These are phyloP conservation scores for Metalampra italica DNA, from an alignment of 2,888 invertebrate genomes.

Conservation along the genomic window DNA sequence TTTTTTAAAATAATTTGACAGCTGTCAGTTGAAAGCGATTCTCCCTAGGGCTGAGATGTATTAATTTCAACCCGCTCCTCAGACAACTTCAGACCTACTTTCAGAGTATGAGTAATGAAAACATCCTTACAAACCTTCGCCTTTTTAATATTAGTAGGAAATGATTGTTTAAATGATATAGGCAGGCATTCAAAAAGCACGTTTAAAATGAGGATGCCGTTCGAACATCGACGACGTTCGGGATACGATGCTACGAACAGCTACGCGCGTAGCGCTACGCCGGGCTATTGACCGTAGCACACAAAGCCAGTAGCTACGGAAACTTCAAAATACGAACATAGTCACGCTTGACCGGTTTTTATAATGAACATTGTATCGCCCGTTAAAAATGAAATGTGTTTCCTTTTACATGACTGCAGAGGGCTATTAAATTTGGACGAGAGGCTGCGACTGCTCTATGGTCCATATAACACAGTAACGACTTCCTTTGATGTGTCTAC, in stretches of 20 bases:
- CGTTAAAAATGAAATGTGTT: constrained; percentile 62
- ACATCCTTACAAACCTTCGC: no score
- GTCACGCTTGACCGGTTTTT: constrained; percentile 6
- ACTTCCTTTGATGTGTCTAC: constrained; percentile 47
- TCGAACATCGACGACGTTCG: no score
- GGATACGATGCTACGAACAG: neutral
- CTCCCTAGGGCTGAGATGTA: no score
- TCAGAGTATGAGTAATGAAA: no score
- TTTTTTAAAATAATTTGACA: no score
- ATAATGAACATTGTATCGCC: constrained; percentile 29
- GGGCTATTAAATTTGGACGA: constrained; percentile 58
- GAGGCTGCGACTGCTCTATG: constrained; percentile 42
- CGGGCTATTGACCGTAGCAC: neutral
- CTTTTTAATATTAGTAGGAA: no score
- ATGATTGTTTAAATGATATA: no score
- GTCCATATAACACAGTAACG: constrained; percentile 54
- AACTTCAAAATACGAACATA: neutral
- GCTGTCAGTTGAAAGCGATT: no score
- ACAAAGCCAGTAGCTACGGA: neutral
- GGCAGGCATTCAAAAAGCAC: no score
- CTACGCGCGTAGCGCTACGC: neutral
- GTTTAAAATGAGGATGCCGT: no score
- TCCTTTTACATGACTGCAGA: constrained; percentile 47
- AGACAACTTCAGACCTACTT: no score
- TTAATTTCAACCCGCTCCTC: no score